Evolutionary conservation across 2,797 vertebrate genomes (phyloP).

Genomic region (Distichodus sexfasciatus): DNA sequence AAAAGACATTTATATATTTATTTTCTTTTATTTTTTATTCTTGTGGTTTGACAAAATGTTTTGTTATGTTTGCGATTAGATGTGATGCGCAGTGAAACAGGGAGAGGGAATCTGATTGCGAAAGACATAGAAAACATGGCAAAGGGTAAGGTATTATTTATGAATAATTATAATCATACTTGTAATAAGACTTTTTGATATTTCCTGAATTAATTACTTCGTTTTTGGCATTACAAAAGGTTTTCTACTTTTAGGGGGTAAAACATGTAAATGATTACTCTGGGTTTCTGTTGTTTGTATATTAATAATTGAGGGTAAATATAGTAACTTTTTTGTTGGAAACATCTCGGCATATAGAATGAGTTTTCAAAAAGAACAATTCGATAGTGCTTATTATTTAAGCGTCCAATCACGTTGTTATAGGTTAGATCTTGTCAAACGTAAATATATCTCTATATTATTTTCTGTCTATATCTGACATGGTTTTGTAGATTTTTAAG

Average conservation of each 20-base stretch:
- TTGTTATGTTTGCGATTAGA: conserved; percentile 65
- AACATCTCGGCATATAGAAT: no score
- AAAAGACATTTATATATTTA: neutral
- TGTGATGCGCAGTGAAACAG: conserved; percentile 76
- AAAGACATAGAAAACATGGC: conserved; percentile 88
- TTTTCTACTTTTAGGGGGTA: no score
- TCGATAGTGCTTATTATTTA: no score
- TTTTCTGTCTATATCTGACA: no score
- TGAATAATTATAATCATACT: neutral
- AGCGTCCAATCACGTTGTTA: no score
- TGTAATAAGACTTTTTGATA: neutral
- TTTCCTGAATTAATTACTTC: neutral
- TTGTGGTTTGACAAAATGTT: neutral
- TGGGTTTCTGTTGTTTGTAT: no score
- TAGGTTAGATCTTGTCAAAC: no score
- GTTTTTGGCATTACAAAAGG: neutral
- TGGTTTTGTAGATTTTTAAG: neutral
- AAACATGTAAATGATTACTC: no score
- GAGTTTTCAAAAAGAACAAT: no score
- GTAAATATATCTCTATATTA: no score
- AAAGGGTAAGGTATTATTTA: conserved; percentile 84
- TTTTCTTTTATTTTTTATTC: neutral
- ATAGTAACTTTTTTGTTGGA: no score
- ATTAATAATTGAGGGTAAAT: no score
- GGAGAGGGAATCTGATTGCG: conserved; percentile 75